These are phyloP conservation scores for Sisyra nigra DNA, from an alignment of 2,888 invertebrate genomes.

Conservation along the genomic window DNA sequence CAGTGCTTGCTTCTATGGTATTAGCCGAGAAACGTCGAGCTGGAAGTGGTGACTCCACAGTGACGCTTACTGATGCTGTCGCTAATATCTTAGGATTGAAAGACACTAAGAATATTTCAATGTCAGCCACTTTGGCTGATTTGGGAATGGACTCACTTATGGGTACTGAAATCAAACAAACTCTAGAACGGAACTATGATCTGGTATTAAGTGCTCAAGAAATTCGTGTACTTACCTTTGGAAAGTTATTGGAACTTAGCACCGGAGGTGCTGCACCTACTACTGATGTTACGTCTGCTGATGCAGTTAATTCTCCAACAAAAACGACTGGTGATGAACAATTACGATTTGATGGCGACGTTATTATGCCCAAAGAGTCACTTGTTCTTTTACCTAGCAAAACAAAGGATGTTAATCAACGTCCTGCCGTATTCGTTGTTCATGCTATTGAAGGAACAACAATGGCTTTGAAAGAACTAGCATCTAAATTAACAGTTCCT, in stretches of 20 bases:
- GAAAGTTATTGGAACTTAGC: slow-evolving; percentile 45
- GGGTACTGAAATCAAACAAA: slow-evolving; percentile 98
- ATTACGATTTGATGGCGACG: slow-evolving; percentile 26
- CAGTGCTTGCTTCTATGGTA: slow-evolving; percentile 70
- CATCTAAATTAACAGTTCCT: slow-evolving; percentile 52
- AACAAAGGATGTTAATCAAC: slow-evolving; percentile 24
- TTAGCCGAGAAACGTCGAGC: slow-evolving; percentile 68
- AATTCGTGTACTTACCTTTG: slow-evolving; percentile 71
- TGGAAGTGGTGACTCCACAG: slow-evolving; percentile 35
- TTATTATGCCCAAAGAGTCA: slow-evolving; percentile 59
- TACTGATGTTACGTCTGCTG: slow-evolving; percentile 15
- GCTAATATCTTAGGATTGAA: slow-evolving; percentile 84
- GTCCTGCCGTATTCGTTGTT: slow-evolving; percentile 44
- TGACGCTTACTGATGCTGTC: slow-evolving; percentile 58
- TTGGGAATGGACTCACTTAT: slow-evolving; percentile 96
- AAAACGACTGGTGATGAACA: slow-evolving; percentile 30
- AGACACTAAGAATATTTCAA: slow-evolving; percentile 63
- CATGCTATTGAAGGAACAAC: slow-evolving; percentile 86
- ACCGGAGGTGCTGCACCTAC: slow-evolving; percentile 17
- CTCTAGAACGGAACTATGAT: slow-evolving; percentile 83
- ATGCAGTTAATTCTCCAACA: slow-evolving; percentile 18
- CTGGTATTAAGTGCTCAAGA: slow-evolving; percentile 80
- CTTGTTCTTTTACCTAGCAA: slow-evolving; percentile 51
- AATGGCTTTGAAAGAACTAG: slow-evolving; percentile 50
- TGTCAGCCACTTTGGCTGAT: slow-evolving; percentile 70